Base-by-base conservation (phyloP, 2,888 invertebrate species). In the Pseudoips prasinana region DNA sequence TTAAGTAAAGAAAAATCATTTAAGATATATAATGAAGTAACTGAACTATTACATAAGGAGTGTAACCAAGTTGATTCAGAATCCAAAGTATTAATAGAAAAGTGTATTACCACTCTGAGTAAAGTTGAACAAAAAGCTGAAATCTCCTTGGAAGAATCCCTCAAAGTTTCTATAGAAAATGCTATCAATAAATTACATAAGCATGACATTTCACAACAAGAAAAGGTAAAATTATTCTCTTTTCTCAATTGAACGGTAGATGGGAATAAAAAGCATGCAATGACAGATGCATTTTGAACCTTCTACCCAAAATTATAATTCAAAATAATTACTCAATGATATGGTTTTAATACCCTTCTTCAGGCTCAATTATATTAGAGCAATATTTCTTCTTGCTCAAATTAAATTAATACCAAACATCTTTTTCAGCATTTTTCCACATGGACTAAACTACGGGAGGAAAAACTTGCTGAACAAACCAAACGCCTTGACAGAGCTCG, bases 401-500 rank as follows among this genome's bases (percentile, higher is more conserved):
- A 14, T 14, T 14, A 14, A 14, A n/a, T n/a, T n/a, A n/a, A n/a
- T n/a, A n/a, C n/a, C n/a, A n/a, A n/a, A n/a, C n/a, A n/a, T n/a
- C n/a, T n/a, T n/a, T n/a, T n/a, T n/a, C n/a, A n/a, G n/a, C n/a
- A n/a, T n/a, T n/a, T n/a, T n/a, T n/a, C n/a, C n/a, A n/a, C 85
- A 31, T 94, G 93, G 94, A 90, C 87, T 38, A 62, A 81, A 39
- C 60, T 79, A 26, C 87, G 95, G 48, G 78, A 90, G 53, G 63
- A 80, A 22, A 89, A 90, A 48, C 71, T 95, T 14, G 81, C 91
- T 48, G 81, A 90, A 51, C 92, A 95, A 77, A 65, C 90, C 18
- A 64, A 85, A 48, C 80, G 91, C 33, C 58, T 93, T 18, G 89
- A 92, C 38, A 87, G 94, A 56, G 90, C 92, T 20, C 78, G 72